A percentile compares a stretch with the other conserved stretches of the same genome.
Conservation (phyloP, 2,113 vertebrate species). For the Grammomys surdaster region DNA sequence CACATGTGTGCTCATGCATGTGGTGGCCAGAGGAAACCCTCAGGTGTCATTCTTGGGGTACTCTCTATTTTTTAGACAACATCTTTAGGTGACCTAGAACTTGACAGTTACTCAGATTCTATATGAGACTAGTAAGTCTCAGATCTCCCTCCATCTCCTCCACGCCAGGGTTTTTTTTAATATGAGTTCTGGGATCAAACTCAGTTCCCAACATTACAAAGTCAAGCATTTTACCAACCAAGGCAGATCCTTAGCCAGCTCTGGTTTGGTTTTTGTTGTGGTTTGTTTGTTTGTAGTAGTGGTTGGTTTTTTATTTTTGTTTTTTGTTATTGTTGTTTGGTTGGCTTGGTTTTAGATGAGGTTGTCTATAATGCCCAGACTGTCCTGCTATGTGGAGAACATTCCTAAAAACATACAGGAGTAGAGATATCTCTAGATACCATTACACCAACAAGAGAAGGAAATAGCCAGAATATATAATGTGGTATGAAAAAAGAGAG, state of each 20-base stretch:
- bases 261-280: not conserved
- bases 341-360: not conserved
- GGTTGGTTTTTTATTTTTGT: not conserved
- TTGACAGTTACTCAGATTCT: not conserved
- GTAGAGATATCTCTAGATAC: not conserved
- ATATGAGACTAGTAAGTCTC: not conserved
- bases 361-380: not conserved
- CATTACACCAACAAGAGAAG: not conserved
- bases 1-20: not conserved
- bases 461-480: not conserved
- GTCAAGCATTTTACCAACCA: not conserved
- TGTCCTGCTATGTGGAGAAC: not conserved
- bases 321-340: not conserved
- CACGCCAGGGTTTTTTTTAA: not conserved
- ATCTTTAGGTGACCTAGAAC: not conserved
- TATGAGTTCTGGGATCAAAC: not conserved
- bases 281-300: not conserved
- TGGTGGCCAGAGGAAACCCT: not conserved
- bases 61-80: not conserved
- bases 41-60: not conserved
- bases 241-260: not conserved
- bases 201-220: not conserved
- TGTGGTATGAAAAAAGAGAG: rapidly evolving
- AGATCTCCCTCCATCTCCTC: not conserved
- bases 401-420: not conserved